phyloP scores from a whole-genome alignment of 2,113 vertebrate genomes.

The Esox niger region DNA sequence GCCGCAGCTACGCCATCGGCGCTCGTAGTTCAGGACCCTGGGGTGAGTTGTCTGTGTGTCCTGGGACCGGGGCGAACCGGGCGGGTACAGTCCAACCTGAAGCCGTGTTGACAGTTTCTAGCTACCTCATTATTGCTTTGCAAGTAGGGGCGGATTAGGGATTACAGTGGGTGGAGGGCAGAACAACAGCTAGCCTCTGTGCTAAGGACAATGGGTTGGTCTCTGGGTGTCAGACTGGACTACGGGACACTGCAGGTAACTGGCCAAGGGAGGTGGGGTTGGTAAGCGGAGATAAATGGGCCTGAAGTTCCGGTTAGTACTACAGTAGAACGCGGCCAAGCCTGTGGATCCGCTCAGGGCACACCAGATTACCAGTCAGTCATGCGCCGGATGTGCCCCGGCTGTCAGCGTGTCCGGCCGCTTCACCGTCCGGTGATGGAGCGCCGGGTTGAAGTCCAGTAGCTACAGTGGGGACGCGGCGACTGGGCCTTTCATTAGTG shows the following conservation, averaged over 20 bases:
- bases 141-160: constrained; percentile 4
- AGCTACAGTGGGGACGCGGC: constrained; percentile 1
- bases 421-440: background rate
- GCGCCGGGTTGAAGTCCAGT: constrained; percentile 20
- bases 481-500: background rate
- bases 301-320: background rate
- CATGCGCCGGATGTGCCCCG: background rate
- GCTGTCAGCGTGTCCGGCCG: background rate
- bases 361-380: no score
- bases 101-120: background rate
- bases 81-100: background rate
- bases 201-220: constrained; percentile 10
- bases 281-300: constrained; percentile 39
- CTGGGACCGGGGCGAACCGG: background rate
- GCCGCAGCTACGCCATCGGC: background rate
- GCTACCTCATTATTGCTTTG: constrained; percentile 52
- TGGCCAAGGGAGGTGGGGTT: constrained; percentile 25
- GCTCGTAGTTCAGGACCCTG: background rate
- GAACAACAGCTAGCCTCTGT: constrained; percentile 3
- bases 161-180: background rate
- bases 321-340: no score
- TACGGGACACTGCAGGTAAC: background rate
- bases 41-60: background rate
- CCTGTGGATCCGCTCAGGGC: no score
- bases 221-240: constrained; percentile 1